Evolutionary conservation across 2,797 vertebrate genomes (phyloP), one percentile per base, ranked within the genome.

Genomic region (Enteromius treurensis): DNA sequence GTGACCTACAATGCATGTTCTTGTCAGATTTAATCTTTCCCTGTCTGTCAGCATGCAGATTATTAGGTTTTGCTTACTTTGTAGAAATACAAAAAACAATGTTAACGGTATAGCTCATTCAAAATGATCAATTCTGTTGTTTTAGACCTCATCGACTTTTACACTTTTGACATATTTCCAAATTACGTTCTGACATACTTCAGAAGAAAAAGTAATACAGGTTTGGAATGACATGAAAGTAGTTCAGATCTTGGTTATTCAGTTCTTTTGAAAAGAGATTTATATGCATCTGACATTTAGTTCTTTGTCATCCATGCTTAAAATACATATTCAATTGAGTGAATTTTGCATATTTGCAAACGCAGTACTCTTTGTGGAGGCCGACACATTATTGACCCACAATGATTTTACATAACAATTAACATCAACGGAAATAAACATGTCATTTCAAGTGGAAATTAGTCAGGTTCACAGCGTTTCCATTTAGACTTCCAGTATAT

Each of bases 1-100:
- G 82, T 83, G 82, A 89, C 79, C 83, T 71, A 74, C 76, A 88
- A 88, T 58, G 29, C 76, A 40, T 86, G 34, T 68, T 74, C 76
- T 84, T 86, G 83, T 85, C 79, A 60, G 47, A 76, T 86, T 79
- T 79, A 84, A 86, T 88, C 60, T 76, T 53, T 75, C 49, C 47
- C 77, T 17, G 65, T 79, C 81, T 71, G 76, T 76, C 86, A 81
- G 51, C 62, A 29, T 76, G 19, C 23, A 58, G n/a, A 80, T 77
- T 71, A 65, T 70, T 65, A 76, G 32, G 40, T 49, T 78, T 49
- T 6, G 0, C 26, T 65, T 78, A n/a, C 10, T 11, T 45, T 65
- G 23, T 23, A 65, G 42, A 34, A 51, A 17, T 53, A 53, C 19
- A n/a, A 29, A 21, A 26, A 47, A 58, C n/a, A 1, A 23, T 17